Conservation (phyloP, 2,888 invertebrate genomes). For the Eilema depressum region DNA sequence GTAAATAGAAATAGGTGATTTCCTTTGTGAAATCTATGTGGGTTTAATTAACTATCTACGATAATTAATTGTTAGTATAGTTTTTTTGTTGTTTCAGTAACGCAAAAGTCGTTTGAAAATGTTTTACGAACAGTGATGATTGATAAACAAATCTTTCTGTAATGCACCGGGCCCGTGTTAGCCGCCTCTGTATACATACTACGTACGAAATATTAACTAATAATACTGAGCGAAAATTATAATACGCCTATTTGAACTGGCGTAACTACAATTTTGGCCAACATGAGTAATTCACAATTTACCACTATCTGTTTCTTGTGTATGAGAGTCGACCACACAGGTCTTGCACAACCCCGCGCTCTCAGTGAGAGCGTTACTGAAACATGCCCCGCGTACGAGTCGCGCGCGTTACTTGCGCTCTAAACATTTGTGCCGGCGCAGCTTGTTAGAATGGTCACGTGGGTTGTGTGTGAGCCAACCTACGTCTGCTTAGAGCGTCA, state of each 20-base stretch:
- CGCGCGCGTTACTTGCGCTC: slow-evolving; percentile 11
- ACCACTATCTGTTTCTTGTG: slow-evolving; percentile 52
- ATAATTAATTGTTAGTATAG: slow-evolving; percentile 37
- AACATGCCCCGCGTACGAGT: slow-evolving; percentile 9
- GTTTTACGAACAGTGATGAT: slow-evolving; percentile 56
- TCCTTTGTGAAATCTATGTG: slow-evolving; percentile 76
- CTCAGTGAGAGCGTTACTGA: slow-evolving; percentile 10
- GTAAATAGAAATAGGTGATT: slow-evolving; percentile 78
- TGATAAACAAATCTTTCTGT: slow-evolving; percentile 55
- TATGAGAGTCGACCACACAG: slow-evolving; percentile 51
- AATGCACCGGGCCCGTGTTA: slow-evolving; percentile 75
- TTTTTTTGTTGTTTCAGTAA: slow-evolving; percentile 40
- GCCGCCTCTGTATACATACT: slow-evolving; percentile 62
- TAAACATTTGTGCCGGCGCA: slow-evolving; percentile 10
- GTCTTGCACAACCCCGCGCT: slow-evolving; percentile 35
- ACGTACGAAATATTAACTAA: slow-evolving; percentile 72
- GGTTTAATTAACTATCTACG: slow-evolving; percentile 62
- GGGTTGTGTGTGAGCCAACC: neutral
- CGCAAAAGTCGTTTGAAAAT: slow-evolving; percentile 40
- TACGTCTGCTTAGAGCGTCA: slow-evolving; percentile 20
- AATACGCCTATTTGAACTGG: slow-evolving; percentile 72
- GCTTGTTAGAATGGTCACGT: neutral
- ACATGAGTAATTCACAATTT: slow-evolving; percentile 77
- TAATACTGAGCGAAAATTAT: slow-evolving; percentile 83
- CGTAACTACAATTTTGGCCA: slow-evolving; percentile 83